phyloP scores from a whole-genome alignment of 2,797 vertebrate genomes.

The Hydrocynus forskahlii region DNA sequence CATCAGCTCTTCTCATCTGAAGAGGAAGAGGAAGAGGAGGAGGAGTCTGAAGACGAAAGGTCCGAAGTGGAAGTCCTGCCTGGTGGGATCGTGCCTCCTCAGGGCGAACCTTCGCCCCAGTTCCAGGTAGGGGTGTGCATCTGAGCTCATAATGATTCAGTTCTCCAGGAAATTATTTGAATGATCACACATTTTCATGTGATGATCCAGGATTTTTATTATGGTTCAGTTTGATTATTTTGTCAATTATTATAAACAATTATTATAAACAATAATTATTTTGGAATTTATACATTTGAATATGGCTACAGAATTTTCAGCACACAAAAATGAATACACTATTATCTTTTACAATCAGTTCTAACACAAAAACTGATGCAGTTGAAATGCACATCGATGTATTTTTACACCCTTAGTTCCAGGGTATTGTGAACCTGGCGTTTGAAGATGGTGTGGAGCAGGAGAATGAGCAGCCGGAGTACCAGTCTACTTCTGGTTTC shows the following conservation, averaged over 20 bases:
- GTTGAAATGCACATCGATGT: neutral
- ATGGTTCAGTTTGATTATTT: too few species aligned
- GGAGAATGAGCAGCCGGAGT: constrained; percentile 79
- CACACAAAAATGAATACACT: too few species aligned
- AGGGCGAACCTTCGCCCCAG: constrained; percentile 74
- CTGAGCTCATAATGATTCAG: neutral
- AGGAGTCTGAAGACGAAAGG: constrained; percentile 93
- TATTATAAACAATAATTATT: neutral
- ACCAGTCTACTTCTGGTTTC: constrained; percentile 84
- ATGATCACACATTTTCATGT: neutral
- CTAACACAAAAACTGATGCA: neutral
- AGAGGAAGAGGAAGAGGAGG: constrained; percentile 92
- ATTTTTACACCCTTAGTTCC: constrained; percentile 52
- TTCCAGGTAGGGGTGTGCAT: constrained; percentile 61
- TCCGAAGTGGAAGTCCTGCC: constrained; percentile 92
- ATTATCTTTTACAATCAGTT: neutral
- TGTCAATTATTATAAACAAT: too few species aligned
- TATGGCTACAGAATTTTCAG: neutral
- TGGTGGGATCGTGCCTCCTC: constrained; percentile 64
- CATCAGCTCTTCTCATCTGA: constrained; percentile 91
- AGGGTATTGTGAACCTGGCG: constrained; percentile 94
- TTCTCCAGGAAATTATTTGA: neutral
- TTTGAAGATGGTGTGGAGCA: constrained; percentile 91
- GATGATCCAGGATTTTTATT: neutral
- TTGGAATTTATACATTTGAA: neutral